phyloP scores from a whole-genome alignment of 1,140 invertebrate species.

The Drosophila seguyi region DNA sequence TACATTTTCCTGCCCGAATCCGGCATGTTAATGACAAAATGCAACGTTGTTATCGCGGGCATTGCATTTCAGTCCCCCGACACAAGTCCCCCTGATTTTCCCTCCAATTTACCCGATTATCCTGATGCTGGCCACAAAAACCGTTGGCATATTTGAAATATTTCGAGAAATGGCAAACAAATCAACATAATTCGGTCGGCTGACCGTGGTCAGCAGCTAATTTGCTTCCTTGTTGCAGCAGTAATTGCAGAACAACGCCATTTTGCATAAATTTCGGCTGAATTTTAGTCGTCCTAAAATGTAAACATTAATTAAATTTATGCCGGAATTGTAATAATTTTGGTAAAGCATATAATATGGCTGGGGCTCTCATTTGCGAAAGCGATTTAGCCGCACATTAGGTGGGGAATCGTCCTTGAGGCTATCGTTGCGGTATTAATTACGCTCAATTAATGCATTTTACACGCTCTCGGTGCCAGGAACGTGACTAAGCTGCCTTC shows the following conservation, averaged over 20 bases:
- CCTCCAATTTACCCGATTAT: neutral
- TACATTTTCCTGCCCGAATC: slow-evolving; percentile 7
- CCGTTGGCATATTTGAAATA: slow-evolving; percentile 45
- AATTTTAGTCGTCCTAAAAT: neutral
- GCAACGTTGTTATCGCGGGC: slow-evolving; percentile 29
- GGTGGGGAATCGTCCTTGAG: slow-evolving; percentile 25
- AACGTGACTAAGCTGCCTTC: slow-evolving; percentile 28
- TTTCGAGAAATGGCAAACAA: slow-evolving; percentile 59
- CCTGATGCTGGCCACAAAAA: neutral
- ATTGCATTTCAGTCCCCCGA: slow-evolving; percentile 15
- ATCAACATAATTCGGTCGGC: slow-evolving; percentile 64
- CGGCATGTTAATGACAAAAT: slow-evolving; percentile 41
- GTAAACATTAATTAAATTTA: slow-evolving; percentile 41
- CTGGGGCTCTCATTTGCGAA: neutral
- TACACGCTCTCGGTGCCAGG: slow-evolving; percentile 27
- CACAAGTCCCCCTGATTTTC: slow-evolving; percentile 1
- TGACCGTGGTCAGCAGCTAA: slow-evolving; percentile 48
- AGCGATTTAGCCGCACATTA: slow-evolving; percentile 7
- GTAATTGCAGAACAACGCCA: slow-evolving; percentile 15
- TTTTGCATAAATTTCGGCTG: slow-evolving; percentile 21
- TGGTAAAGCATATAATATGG: neutral
- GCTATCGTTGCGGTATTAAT: slow-evolving; percentile 55
- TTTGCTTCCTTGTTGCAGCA: slow-evolving; percentile 37
- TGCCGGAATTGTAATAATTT: slow-evolving; percentile 21
- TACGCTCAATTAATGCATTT: slow-evolving; percentile 67